Evolutionary conservation across 2,888 invertebrate genomes (phyloP), one percentile per base, ranked within the genome.

Genomic region (Bembecia ichneumoniformis): DNA sequence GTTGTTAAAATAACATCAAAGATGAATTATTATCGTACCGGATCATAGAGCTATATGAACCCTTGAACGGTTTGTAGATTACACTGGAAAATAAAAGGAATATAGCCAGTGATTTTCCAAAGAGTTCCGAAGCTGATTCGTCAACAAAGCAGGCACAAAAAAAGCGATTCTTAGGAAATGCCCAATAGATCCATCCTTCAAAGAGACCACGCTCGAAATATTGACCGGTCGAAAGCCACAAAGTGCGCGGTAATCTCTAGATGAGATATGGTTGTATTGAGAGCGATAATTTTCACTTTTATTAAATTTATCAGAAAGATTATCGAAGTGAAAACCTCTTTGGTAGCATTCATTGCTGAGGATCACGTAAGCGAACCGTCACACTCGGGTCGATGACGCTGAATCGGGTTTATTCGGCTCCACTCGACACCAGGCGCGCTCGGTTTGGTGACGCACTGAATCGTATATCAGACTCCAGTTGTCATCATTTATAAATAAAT

Each of bases 181-280:
- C 48, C n/a, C 10, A 11, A n/a, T 36, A 35, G 49, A 45, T 15
- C 36, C 46, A 16, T 46, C 35, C n/a, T 51, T 13, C 10, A 46
- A 10, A 52, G 17, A 45, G 36, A 28, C 49, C 43, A 43, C 36
- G 47, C 20, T 10, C 14, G 35, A 56, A 70, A 76, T 76, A 77
- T 74, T 68, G 77, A 71, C 72, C 71, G 66, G 68, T 66, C 67
- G 69, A 72, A 71, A 77, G 71, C 76, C 75, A 62, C 77, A 74
- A 74, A 74, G 77, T 69, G 69, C 65, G 66, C 63, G 58, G 73
- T 79, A 77, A 79, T 77, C 78, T 66, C 45, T 17, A 4, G 35
- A n/a, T 9, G 28, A 28, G 20, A 9, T 44, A 44, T 11, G 44
- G 44, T 15, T 17, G 3, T 15, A 44, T 13, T 44, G 17, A 0